Evolutionary conservation across 2,797 vertebrate species (phyloP), one percentile per base, ranked within the genome.

Genomic region (Mus minutoides): DNA sequence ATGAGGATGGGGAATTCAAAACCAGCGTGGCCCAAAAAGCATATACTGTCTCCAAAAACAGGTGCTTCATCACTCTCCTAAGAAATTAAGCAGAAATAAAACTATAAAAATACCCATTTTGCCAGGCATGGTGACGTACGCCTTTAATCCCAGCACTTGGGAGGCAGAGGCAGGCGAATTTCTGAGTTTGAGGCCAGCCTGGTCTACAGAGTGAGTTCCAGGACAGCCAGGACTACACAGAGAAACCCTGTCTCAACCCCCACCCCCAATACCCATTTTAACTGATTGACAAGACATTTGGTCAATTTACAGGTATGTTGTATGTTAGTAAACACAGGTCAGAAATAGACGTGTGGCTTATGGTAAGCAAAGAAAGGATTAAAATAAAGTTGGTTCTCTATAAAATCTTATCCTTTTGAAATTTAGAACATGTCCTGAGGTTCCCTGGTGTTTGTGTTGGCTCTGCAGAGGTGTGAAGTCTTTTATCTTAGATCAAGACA

Each of bases 351-450:
- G 9, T 26, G 29, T 60, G 31, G 29, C 58, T 54, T 64, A 78
- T 37, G 46, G 90, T 49, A 58, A 26, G n/a, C n/a, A 46, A 90
- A 84, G 34, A 4, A 22, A 13, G 40, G 3, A 19, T 17, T 16
- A 64, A 80, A 71, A 56, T 79, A 76, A 75, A 62, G 17, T 40
- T 46, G 75, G 26, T 22, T 49, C 12, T 49, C 43, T 46, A 75
- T 75, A 84, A 22, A 29, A 29, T 37, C 19, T 62, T 52, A 77
- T 8, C 26, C 64, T 67, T 85, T 82, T 34, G 76, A 64, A 92
- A 82, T 90, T 90, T 22, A 93, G 84, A 95, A 77, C 82, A 58
- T 95, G 71, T 77, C 73, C 37, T 82, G 60, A 91, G 31, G 5
- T 49, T 92, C 19, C 49, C 5, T 85, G 43, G 22, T 91, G 17